These are phyloP conservation scores for Melanotaenia trifasciata DNA, from an alignment of 2,797 vertebrate species.

Conservation along the genomic window DNA sequence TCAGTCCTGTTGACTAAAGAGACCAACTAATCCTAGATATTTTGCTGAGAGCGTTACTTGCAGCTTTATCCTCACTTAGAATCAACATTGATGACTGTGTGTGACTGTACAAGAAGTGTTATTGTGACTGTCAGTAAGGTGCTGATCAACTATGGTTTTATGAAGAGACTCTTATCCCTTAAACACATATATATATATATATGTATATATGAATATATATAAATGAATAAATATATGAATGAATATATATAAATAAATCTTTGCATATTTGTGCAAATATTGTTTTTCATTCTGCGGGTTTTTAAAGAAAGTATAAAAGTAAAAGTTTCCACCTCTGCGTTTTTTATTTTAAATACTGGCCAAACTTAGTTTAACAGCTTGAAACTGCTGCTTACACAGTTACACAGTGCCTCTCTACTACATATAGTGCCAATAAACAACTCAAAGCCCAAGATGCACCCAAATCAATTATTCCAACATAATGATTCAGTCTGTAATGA, in stretches of 20 bases:
- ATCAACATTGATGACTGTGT: conserved; percentile 30
- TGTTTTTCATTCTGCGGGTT: background rate
- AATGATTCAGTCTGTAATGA: conserved; percentile 27
- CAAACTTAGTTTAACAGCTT: background rate
- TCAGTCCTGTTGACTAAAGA: conserved; percentile 25
- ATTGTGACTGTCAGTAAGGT: conserved; percentile 12
- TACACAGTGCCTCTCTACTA: background rate
- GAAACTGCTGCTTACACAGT: background rate
- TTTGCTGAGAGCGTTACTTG: conserved; percentile 34
- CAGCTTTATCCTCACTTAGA: conserved; percentile 23
- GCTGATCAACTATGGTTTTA: conserved; percentile 36
- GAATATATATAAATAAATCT: background rate
- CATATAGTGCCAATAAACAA: conserved; percentile 17
- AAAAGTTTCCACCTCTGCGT: background rate
- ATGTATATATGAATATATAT: no score
- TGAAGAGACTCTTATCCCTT: conserved; percentile 6
- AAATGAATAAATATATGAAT: no score
- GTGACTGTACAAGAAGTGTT: conserved; percentile 17
- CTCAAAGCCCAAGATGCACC: conserved; percentile 5
- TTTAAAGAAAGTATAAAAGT: background rate
- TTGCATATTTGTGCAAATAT: background rate
- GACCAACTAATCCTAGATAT: conserved; percentile 30
- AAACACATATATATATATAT: no score
- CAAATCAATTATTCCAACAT: conserved; percentile 22
- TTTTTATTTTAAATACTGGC: background rate